Conservation (phyloP, 2,797 vertebrate genomes). For the Acanthurus tractus region DNA sequence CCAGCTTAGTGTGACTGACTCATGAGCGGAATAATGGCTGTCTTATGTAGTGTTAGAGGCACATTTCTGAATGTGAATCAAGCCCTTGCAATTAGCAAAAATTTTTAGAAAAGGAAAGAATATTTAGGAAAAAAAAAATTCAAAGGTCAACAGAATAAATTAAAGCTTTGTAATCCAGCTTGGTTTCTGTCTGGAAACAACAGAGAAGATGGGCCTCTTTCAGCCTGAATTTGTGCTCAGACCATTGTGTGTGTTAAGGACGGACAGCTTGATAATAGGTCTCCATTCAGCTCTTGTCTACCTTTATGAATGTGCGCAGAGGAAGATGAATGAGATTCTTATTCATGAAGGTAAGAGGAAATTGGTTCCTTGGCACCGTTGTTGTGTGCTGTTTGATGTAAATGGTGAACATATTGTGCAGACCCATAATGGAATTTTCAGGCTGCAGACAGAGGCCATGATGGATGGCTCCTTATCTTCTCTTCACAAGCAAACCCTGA, state of each 20-base stretch:
- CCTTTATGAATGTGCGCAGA: slow-evolving; percentile 68
- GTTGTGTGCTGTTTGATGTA: slow-evolving; percentile 72
- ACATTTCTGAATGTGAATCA: not conserved
- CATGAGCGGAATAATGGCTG: not conserved
- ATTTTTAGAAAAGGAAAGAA: not conserved
- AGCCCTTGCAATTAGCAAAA: not conserved
- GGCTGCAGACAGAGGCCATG: slow-evolving; percentile 61
- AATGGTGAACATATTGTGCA: slow-evolving; percentile 74
- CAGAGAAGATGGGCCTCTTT: slow-evolving; percentile 29
- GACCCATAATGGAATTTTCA: slow-evolving; percentile 76
- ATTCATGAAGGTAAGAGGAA: slow-evolving; percentile 81
- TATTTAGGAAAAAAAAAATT: not conserved
- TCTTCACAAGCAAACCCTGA: slow-evolving; percentile 53
- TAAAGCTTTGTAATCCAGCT: slow-evolving; percentile 13
- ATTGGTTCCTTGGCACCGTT: slow-evolving; percentile 77
- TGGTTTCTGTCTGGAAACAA: slow-evolving; percentile 30
- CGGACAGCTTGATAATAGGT: slow-evolving; percentile 73
- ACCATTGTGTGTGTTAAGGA: slow-evolving; percentile 36
- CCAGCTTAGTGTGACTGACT: slow-evolving; percentile 28
- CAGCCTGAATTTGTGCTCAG: slow-evolving; percentile 34
- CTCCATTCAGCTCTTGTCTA: slow-evolving; percentile 64
- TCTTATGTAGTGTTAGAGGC: not conserved
- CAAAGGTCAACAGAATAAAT: slow-evolving; percentile 17
- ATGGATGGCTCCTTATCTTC: slow-evolving; percentile 80
- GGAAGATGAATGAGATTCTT: slow-evolving; percentile 80